phyloP scores from a whole-genome alignment of 2,888 invertebrate genomes.

The Drosophila affinis region DNA sequence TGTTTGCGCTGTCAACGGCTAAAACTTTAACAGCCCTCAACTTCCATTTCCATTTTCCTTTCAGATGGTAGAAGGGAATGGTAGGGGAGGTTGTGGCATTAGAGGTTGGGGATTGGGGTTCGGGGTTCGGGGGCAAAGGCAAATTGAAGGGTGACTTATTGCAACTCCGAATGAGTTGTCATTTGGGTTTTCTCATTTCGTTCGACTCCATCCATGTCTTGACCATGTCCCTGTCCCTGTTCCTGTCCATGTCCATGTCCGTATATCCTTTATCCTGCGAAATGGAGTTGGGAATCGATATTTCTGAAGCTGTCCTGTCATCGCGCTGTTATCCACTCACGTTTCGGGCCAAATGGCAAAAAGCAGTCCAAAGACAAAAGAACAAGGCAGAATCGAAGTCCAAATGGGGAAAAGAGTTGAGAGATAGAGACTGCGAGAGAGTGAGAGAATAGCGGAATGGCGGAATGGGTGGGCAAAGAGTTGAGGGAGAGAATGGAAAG shows the following conservation, averaged over 20 bases:
- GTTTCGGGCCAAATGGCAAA: conserved; percentile 41
- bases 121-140: conserved; percentile 23
- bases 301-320: conserved; percentile 57
- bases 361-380: conserved; percentile 19
- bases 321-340: conserved; percentile 67
- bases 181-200: conserved; percentile 35
- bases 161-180: conserved; percentile 54
- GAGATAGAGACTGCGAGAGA: neutral
- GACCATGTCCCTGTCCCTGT: conserved; percentile 10
- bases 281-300: conserved; percentile 37
- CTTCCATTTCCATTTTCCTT: conserved; percentile 37
- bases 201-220: conserved; percentile 5
- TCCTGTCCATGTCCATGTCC: neutral
- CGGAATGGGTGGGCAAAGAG: neutral
- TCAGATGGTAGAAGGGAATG: neutral
- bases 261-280: conserved; percentile 26
- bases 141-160: conserved; percentile 75
- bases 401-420: neutral
- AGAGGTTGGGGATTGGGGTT: neutral
- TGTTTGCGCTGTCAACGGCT: conserved; percentile 38
- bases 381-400: conserved; percentile 5
- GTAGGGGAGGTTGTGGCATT: neutral
- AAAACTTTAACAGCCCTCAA: conserved; percentile 48
- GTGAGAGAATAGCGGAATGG: no score
- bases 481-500: neutral